A percentile compares a stretch with the other conserved stretches of the same genome.
Evolutionary conservation across 2,888 invertebrate genomes (phyloP).

Genomic region (Limnephilus auricula): DNA sequence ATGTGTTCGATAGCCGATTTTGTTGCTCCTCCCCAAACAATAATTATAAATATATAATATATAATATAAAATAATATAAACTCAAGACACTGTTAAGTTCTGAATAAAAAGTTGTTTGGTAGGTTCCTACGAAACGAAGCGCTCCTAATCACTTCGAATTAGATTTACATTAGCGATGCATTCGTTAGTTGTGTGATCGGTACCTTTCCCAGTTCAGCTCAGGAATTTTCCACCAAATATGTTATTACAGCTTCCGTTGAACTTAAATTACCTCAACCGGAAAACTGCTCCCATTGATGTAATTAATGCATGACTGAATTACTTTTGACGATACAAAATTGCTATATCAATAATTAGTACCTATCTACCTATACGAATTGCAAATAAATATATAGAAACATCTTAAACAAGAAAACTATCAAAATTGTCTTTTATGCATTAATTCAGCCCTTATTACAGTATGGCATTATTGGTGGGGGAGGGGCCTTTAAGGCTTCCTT

Average conservation of each 20-base stretch:
- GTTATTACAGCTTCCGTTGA: neutral
- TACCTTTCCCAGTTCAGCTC: neutral
- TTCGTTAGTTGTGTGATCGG: neutral
- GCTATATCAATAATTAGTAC: neutral
- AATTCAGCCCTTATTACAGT: too few relatives aligned
- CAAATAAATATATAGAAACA: too few relatives aligned
- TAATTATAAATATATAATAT: too few relatives aligned
- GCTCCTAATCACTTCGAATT: conserved; percentile 5
- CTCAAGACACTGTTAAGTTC: too few relatives aligned
- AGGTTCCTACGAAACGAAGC: neutral
- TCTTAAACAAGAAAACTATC: too few relatives aligned
- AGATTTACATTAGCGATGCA: conserved; percentile 32
- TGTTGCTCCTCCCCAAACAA: too few relatives aligned
- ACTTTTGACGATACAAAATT: neutral
- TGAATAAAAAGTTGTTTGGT: neutral
- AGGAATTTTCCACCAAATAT: conserved; percentile 19
- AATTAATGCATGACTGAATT: neutral
- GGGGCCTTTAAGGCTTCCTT: too few relatives aligned
- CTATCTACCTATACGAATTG: too few relatives aligned
- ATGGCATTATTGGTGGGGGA: too few relatives aligned
- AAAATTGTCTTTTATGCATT: too few relatives aligned
- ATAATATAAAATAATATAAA: too few relatives aligned
- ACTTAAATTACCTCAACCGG: neutral
- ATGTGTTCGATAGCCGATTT: too few relatives aligned
- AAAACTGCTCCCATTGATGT: neutral